Percentiles rank a stretch among this genome's conserved stretches.
phyloP scores from a whole-genome alignment of 2,113 vertebrate species.

The Progne subis region DNA sequence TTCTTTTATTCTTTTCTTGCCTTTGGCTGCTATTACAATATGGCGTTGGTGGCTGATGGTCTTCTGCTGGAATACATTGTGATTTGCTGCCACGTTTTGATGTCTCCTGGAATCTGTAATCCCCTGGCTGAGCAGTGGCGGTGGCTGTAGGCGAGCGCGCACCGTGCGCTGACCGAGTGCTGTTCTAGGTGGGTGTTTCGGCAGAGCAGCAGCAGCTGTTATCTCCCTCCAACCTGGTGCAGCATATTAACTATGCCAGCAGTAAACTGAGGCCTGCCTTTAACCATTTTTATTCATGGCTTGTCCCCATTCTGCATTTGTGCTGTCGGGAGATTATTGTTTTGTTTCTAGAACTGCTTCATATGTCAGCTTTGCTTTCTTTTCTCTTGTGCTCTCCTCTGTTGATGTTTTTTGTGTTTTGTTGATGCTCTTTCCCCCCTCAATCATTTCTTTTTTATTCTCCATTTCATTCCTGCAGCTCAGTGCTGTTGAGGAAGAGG shows the following conservation, averaged over 20 bases:
- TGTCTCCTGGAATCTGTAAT: background rate
- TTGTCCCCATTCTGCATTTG: background rate
- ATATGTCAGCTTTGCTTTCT: background rate
- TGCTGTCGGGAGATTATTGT: background rate
- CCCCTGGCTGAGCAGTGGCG: background rate
- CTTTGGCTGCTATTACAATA: conserved; percentile 1
- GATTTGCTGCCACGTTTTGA: background rate
- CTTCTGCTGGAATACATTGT: background rate
- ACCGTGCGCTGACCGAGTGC: background rate
- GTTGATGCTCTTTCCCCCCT: rapidly evolving
- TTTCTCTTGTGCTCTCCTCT: background rate
- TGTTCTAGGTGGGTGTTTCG: background rate
- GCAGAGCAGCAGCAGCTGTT: background rate
- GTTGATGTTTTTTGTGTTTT: background rate
- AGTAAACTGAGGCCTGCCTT: background rate
- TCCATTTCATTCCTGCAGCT: background rate
- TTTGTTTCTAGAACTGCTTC: background rate
- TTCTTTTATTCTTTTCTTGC: background rate
- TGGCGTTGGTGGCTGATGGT: background rate
- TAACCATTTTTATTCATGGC: background rate
- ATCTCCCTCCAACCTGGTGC: background rate
- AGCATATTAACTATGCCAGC: background rate
- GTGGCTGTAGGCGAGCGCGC: background rate
- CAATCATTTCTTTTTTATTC: background rate
- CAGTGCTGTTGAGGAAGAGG: background rate